A percentile compares a stretch with the other conserved stretches of the same genome.
Conservation (phyloP, 2,797 vertebrate genomes). For the Sebastes hubbsi region DNA sequence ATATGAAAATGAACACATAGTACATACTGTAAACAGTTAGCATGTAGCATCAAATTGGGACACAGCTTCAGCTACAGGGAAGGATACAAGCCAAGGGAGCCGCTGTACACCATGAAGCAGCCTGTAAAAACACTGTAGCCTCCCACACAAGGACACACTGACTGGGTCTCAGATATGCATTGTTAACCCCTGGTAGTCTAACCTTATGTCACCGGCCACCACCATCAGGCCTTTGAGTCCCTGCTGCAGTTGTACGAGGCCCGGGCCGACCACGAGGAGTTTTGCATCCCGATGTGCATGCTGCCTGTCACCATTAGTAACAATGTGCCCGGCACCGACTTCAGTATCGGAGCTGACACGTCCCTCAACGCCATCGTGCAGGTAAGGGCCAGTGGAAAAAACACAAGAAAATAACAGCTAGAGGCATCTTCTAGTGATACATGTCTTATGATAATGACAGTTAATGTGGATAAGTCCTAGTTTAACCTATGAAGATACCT, state of each 20-base stretch:
- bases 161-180: slow-evolving; percentile 4
- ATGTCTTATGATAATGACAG: neutral
- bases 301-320: slow-evolving; percentile 95
- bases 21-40: neutral
- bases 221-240: slow-evolving; percentile 88
- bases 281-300: slow-evolving; percentile 90
- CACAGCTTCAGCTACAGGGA: neutral
- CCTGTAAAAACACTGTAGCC: neutral
- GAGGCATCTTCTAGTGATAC: neutral
- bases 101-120: slow-evolving; percentile 15
- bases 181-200: slow-evolving; percentile 68
- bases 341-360: slow-evolving; percentile 90
- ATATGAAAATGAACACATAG: neutral
- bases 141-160: neutral
- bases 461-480: neutral
- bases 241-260: slow-evolving; percentile 84
- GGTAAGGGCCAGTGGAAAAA: slow-evolving; percentile 83
- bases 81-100: slow-evolving; percentile 11
- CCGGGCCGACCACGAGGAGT: slow-evolving; percentile 82
- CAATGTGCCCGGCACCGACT: slow-evolving; percentile 91
- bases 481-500: neutral
- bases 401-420: neutral
- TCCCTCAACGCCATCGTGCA: slow-evolving; percentile 89
- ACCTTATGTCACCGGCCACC: slow-evolving; percentile 48
- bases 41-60: neutral